Base-by-base conservation (phyloP, 2,797 vertebrate species). In the Bradypodion ventrale region DNA sequence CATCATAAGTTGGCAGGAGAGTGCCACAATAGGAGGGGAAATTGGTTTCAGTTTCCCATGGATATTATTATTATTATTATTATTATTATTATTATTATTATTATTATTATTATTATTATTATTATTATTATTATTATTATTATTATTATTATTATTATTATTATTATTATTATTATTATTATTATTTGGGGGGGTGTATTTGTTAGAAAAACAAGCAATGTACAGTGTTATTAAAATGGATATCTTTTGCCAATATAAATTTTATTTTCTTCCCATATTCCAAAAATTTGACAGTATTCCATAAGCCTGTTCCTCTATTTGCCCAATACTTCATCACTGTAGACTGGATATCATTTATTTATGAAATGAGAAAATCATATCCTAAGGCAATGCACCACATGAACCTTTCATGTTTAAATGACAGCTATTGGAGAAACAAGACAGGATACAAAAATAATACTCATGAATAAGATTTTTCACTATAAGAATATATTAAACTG, bases 331-430 rank as follows among this genome's bases (percentile, higher is more conserved):
- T 89, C 56, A 88, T 90, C 83, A 89, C 23, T 87, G 86, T 85
- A 85, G 69, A 83, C 56, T 87, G 75, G n/a, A 27, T 85, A 93
- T 92, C 2, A 92, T 89, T 94, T 94, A 94, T 94, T 94, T 92
- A 93, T 92, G 87, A 92, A 90, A 89, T 7, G 78, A 89, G 81
- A 92, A 93, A 92, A 90, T 89, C 70, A 68, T 93, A 90, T 86
- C 93, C 90, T 90, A 74, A 92, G 92, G 90, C 90, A 89, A 78
- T 80, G 9, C 62, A 90, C 80, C 83, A 85, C 49, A 89, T 82
- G 84, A 92, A 92, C 35, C 56, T 91, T 92, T 94, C 86, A 91
- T 84, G 84, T 91, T 96, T 90, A 93, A 95, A 91, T 93, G 91
- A 92, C 84, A 90, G 66, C 87, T 91, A 87, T 90, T 87, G 85